These are phyloP conservation scores for Calyptommatus sinebrachiatus DNA, from an alignment of 2,113 vertebrate species.

Conservation along the genomic window DNA sequence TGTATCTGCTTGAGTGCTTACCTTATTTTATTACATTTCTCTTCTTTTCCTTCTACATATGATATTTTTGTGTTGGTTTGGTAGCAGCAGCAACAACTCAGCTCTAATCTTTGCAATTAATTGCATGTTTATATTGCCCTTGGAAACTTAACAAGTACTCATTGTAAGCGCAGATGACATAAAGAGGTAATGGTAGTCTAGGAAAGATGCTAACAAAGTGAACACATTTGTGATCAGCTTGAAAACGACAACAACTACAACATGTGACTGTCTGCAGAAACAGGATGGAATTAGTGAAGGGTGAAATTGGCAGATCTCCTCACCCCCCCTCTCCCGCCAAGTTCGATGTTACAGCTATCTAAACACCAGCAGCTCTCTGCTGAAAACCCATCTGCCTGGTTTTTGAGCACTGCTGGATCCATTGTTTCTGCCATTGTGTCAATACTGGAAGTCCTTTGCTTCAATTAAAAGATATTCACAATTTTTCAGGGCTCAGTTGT, in stretches of 20 bases:
- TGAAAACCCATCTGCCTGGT: neutral
- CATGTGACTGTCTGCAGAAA: neutral
- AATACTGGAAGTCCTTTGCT: neutral
- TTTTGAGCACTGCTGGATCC: neutral
- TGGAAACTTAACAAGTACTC: constrained; percentile 6
- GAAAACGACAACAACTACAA: neutral
- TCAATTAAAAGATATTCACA: neutral
- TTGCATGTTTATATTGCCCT: neutral
- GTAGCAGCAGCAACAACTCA: too few relatives aligned
- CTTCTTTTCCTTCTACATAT: too few relatives aligned
- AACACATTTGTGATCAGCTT: neutral
- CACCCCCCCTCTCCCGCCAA: too few relatives aligned
- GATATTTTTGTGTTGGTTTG: too few relatives aligned
- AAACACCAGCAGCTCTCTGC: neutral
- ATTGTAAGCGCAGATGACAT: constrained; percentile 7
- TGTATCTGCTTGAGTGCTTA: too few relatives aligned
- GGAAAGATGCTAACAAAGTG: constrained; percentile 3
- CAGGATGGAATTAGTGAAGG: constrained; percentile 4
- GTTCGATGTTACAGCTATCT: neutral
- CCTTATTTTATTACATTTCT: too few relatives aligned
- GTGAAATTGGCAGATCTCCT: neutral
- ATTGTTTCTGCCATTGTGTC: neutral
- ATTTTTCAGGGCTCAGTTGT: neutral
- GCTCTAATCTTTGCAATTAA: too few relatives aligned
- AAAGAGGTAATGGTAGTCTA: too few relatives aligned